Conservation (phyloP, 2,113 vertebrate genomes). For the Kryptolebias marmoratus region DNA sequence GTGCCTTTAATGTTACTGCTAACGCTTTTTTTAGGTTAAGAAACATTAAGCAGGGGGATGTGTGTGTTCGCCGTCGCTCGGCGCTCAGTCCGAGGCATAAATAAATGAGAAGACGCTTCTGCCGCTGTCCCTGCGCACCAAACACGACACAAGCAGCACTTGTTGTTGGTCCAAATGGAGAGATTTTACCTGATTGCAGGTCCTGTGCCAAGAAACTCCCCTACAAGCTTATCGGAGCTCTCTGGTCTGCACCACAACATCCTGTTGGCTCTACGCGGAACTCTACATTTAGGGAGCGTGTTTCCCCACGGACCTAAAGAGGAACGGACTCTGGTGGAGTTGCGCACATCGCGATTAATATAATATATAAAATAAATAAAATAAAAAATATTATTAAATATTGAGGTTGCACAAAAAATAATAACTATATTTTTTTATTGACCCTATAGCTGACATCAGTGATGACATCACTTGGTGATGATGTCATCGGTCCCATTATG, state of each 20-base stretch:
- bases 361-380: no score
- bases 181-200: conserved; percentile 81
- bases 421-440: no score
- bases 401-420: no score
- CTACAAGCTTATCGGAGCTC: conserved; percentile 80
- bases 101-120: background rate
- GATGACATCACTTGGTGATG: no score
- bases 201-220: conserved; percentile 82
- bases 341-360: background rate
- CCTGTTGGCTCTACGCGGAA: conserved; percentile 65
- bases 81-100: conserved; percentile 13
- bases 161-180: conserved; percentile 11
- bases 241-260: conserved; percentile 78
- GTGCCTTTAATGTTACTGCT: background rate
- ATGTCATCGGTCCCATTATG: no score
- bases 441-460: no score
- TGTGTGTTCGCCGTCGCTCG: conserved; percentile 1
- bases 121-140: background rate
- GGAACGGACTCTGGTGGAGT: conserved; percentile 1
- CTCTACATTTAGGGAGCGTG: conserved; percentile 1
- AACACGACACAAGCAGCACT: conserved; percentile 10
- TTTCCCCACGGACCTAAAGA: conserved; percentile 44
- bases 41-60: conserved; percentile 11
- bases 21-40: background rate
- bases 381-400: no score